phyloP scores from a whole-genome alignment of 2,888 invertebrate genomes.

The Nebria brevicollis region DNA sequence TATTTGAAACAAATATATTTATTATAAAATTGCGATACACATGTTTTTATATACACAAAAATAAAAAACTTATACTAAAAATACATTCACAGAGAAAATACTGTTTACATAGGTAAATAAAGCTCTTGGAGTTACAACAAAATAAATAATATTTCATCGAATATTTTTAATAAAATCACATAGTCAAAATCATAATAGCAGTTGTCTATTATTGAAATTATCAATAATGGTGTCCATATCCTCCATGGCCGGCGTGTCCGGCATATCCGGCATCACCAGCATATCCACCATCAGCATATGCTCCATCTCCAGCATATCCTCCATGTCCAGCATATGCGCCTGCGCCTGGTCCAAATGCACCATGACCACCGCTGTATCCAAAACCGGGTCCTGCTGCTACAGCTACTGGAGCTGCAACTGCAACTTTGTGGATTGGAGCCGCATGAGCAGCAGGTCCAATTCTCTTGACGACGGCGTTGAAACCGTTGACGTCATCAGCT shows the following conservation, averaged over 20 bases:
- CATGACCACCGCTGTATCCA: slow-evolving; percentile 29
- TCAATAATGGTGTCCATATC: slow-evolving; percentile 34
- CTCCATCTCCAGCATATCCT: slow-evolving; percentile 6
- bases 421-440: slow-evolving; percentile 25
- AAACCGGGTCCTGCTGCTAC: slow-evolving; percentile 33
- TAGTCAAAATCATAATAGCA: neutral
- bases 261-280: slow-evolving; percentile 44
- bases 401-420: slow-evolving; percentile 47
- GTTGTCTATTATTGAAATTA: neutral
- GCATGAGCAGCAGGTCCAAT: slow-evolving; percentile 54
- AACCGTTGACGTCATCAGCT: slow-evolving; percentile 54
- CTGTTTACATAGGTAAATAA: slow-evolving; percentile 31
- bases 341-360: slow-evolving; percentile 28
- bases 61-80: slow-evolving; percentile 24
- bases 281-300: slow-evolving; percentile 52
- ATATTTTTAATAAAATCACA: neutral
- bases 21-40: slow-evolving; percentile 38
- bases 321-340: slow-evolving; percentile 18
- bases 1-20: slow-evolving; percentile 40
- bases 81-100: slow-evolving; percentile 37
- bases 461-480: slow-evolving; percentile 60
- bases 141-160: slow-evolving; percentile 11
- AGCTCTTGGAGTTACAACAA: slow-evolving; percentile 33
- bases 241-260: neutral
- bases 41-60: slow-evolving; percentile 24